These are phyloP conservation scores for Trypoxylus dichotomus DNA, from an alignment of 1,140 invertebrate species.

Conservation along the genomic window DNA sequence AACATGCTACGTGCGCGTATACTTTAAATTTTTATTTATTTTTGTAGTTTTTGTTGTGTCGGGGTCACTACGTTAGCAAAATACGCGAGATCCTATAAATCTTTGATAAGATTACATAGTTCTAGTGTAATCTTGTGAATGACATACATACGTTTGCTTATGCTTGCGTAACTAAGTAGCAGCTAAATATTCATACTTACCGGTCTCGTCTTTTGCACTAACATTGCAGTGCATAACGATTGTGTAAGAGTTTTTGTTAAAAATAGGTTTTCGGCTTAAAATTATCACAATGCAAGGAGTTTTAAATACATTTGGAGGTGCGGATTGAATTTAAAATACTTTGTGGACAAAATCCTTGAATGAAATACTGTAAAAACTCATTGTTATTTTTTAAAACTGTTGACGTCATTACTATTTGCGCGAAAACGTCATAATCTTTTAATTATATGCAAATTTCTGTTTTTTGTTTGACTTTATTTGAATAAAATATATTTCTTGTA, in stretches of 20 bases:
- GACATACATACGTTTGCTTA: not conserved
- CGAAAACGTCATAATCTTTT: too few species aligned
- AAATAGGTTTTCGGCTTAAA: not conserved
- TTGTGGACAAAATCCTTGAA: too few species aligned
- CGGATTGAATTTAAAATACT: too few species aligned
- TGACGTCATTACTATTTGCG: too few species aligned
- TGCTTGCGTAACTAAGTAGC: not conserved
- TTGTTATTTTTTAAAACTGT: too few species aligned
- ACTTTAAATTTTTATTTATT: not conserved
- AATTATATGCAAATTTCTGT: too few species aligned
- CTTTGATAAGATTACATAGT: constrained; percentile 13
- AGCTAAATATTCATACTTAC: not conserved
- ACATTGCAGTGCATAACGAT: too few species aligned
- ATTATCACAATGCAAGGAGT: not conserved
- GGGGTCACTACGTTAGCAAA: not conserved
- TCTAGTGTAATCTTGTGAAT: not conserved
- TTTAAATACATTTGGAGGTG: too few species aligned
- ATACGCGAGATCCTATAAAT: constrained; percentile 11
- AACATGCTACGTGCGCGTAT: not conserved
- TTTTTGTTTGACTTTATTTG: too few species aligned
- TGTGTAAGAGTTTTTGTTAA: not conserved
- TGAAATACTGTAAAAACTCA: too few species aligned
- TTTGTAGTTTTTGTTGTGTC: not conserved
- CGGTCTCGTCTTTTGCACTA: not conserved
- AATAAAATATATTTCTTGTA: too few species aligned